phyloP scores from a whole-genome alignment of 2,888 invertebrate genomes.

The Lysandra bellargus region DNA sequence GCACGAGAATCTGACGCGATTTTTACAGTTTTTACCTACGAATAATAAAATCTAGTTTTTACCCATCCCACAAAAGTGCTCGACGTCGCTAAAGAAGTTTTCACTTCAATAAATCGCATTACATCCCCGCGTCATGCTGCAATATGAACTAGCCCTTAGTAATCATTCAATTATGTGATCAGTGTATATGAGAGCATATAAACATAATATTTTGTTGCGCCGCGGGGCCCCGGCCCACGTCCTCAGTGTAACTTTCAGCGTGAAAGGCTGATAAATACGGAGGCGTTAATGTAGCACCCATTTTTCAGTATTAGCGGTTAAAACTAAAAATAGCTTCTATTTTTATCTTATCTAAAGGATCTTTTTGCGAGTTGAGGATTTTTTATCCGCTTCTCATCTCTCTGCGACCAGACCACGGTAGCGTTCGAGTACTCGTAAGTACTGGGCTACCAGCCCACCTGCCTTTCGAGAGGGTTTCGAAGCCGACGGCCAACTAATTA shows the following conservation, averaged over 20 bases:
- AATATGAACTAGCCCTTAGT: not conserved
- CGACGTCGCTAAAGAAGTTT: no score
- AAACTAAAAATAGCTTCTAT: not conserved
- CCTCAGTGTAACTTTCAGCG: not conserved
- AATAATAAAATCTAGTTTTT: no score
- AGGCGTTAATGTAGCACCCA: not conserved
- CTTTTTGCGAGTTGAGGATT: not conserved
- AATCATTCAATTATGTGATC: conserved; percentile 10
- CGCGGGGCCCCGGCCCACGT: conserved; percentile 1
- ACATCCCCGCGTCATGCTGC: not conserved
- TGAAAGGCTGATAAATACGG: not conserved
- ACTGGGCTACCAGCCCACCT: not conserved
- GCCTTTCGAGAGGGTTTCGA: not conserved
- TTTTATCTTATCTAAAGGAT: not conserved
- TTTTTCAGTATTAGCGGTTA: not conserved
- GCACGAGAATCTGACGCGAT: no score
- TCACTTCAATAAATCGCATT: no score
- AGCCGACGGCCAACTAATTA: not conserved
- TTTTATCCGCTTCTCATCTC: conserved; percentile 6
- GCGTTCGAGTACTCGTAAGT: not conserved
- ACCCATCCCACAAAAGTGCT: no score
- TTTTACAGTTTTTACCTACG: no score
- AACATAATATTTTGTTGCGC: conserved; percentile 12
- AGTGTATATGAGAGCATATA: not conserved
- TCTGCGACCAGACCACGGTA: not conserved